These are phyloP conservation scores for Acanthopleura granulata DNA, from an alignment of 2,888 invertebrate species.

Conservation along the genomic window DNA sequence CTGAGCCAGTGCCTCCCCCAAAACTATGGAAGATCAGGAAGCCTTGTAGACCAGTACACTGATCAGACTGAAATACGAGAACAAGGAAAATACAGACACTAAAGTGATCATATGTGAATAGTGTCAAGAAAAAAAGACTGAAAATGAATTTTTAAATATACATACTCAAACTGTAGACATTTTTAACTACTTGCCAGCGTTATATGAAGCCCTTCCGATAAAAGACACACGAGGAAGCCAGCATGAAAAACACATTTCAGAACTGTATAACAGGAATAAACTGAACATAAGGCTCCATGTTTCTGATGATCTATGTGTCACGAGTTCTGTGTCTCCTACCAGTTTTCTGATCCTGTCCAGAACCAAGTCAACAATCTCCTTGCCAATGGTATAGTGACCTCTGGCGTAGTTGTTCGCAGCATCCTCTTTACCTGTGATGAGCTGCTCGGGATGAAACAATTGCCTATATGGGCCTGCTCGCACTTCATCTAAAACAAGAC, in stretches of 20 bases:
- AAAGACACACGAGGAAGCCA: too few species aligned
- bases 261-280: too few species aligned
- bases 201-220: too few species aligned
- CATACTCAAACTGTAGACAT: too few species aligned
- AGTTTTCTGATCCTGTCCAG: conserved; percentile 15
- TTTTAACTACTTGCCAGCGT: too few species aligned
- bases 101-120: too few species aligned
- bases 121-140: too few species aligned
- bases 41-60: conserved; percentile 68
- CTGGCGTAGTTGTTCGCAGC: conserved; percentile 10
- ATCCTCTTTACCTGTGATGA: conserved; percentile 13
- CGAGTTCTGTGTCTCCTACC: neutral
- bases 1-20: conserved; percentile 72
- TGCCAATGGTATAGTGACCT: conserved; percentile 8
- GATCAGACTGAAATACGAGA: conserved; percentile 45
- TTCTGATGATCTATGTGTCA: too few species aligned
- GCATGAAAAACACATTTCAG: too few species aligned
- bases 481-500: neutral
- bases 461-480: neutral
- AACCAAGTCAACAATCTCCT: conserved; percentile 9
- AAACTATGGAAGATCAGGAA: conserved; percentile 86
- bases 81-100: too few species aligned
- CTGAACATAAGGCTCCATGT: too few species aligned
- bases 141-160: too few species aligned
- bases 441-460: conserved; percentile 13